phyloP scores from a whole-genome alignment of 1,140 invertebrate genomes.

The Drosophila nikananu region DNA sequence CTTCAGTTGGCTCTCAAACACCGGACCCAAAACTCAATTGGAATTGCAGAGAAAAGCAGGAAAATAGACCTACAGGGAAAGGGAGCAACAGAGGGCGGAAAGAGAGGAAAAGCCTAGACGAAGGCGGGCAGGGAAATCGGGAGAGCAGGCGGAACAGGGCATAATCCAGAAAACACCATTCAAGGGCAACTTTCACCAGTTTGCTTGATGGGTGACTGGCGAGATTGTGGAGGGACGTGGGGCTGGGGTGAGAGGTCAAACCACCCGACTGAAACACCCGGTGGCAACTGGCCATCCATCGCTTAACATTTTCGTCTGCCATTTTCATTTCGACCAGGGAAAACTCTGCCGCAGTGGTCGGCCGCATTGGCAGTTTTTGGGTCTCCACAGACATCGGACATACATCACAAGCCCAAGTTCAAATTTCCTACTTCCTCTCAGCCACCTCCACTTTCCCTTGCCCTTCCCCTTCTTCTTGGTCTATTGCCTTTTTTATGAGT shows the following conservation, averaged over 20 bases:
- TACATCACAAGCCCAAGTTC: constrained; percentile 80
- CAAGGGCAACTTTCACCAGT: constrained; percentile 81
- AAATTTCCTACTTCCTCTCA: constrained; percentile 75
- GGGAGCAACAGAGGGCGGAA: not conserved
- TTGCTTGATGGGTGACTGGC: constrained; percentile 29
- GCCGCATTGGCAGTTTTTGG: constrained; percentile 71
- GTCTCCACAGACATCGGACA: constrained; percentile 63
- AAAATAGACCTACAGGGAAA: constrained; percentile 21
- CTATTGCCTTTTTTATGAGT: constrained; percentile 59
- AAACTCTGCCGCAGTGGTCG: constrained; percentile 75
- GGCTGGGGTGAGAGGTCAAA: constrained; percentile 43
- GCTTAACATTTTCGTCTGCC: constrained; percentile 65
- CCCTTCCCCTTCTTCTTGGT: constrained; percentile 17
- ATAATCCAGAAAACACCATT: constrained; percentile 80
- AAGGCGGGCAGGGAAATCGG: constrained; percentile 6
- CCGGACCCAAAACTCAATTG: constrained; percentile 68
- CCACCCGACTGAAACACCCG: constrained; percentile 34
- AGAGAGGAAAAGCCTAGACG: constrained; percentile 22
- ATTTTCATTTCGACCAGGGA: constrained; percentile 70
- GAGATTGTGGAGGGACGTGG: constrained; percentile 5
- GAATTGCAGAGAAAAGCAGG: constrained; percentile 23
- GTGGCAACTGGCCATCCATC: constrained; percentile 53
- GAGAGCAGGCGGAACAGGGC: constrained; percentile 28
- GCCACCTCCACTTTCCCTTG: not conserved
- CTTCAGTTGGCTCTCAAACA: constrained; percentile 73